A percentile compares a stretch with the other conserved stretches of the same genome.
phyloP scores from a whole-genome alignment of 1,140 invertebrate species.

The Forficula auricularia region DNA sequence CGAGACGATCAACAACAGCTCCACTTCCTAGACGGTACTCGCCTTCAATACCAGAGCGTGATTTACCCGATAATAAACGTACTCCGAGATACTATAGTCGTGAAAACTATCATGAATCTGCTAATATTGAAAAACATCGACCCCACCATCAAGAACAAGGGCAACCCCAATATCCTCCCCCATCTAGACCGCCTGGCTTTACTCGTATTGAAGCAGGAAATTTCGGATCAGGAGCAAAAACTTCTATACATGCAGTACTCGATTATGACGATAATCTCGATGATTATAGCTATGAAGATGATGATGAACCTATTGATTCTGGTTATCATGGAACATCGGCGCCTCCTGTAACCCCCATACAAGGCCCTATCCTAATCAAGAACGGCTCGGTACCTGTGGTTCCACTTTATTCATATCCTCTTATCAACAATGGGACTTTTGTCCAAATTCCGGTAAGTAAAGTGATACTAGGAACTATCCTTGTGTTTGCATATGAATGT shows the following conservation, averaged over 20 bases:
- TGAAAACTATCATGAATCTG: slow-evolving; percentile 19
- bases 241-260: slow-evolving; percentile 47
- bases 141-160: slow-evolving; percentile 28
- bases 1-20: slow-evolving; percentile 2
- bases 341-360: slow-evolving; percentile 51
- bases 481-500: too few relatives aligned
- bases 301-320: slow-evolving; percentile 29
- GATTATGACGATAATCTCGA: slow-evolving; percentile 39
- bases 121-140: slow-evolving; percentile 1
- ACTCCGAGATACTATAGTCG: slow-evolving; percentile 8
- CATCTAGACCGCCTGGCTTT: slow-evolving; percentile 14
- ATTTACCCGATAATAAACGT: slow-evolving; percentile 6
- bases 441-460: slow-evolving; percentile 71
- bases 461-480: slow-evolving; percentile 31
- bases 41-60: slow-evolving; percentile 4
- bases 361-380: slow-evolving; percentile 60
- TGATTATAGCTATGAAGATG: slow-evolving; percentile 28
- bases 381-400: slow-evolving; percentile 67
- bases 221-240: slow-evolving; percentile 32
- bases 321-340: slow-evolving; percentile 18
- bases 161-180: slow-evolving; percentile 19
- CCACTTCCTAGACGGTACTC: slow-evolving; percentile 9
- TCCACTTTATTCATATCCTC: slow-evolving; percentile 64
- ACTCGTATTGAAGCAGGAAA: slow-evolving; percentile 23
- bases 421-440: slow-evolving; percentile 62